Conservation (phyloP, 2,888 invertebrate species). For the Protophormia terraenovae region DNA sequence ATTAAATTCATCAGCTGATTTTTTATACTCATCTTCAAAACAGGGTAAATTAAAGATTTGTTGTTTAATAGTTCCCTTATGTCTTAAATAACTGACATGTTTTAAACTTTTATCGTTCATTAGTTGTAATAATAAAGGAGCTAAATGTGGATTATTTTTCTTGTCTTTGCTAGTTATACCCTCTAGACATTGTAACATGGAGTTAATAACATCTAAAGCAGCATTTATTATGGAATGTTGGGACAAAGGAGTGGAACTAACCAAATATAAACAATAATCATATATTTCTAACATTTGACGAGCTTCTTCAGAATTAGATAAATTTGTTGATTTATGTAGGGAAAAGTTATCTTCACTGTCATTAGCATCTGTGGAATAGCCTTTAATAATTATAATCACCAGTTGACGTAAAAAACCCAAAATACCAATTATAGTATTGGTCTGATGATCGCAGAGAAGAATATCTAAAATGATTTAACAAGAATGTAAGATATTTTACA, state of each 20-base stretch:
- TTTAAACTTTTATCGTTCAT: slow-evolving; percentile 71
- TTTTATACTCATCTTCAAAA: slow-evolving; percentile 73
- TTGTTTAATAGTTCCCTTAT: slow-evolving; percentile 81
- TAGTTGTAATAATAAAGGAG: slow-evolving; percentile 49
- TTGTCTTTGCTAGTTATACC: slow-evolving; percentile 66
- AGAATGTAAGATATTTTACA: too few species aligned
- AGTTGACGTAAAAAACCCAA: slow-evolving; percentile 86
- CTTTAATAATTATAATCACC: slow-evolving; percentile 83
- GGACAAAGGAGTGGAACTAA: slow-evolving; percentile 85
- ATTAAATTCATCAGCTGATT: slow-evolving; percentile 61
- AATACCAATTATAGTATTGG: slow-evolving; percentile 84
- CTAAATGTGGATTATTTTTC: slow-evolving; percentile 53
- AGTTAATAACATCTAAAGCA: slow-evolving; percentile 86
- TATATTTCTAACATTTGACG: slow-evolving; percentile 85
- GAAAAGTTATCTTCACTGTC: slow-evolving; percentile 69
- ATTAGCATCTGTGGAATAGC: slow-evolving; percentile 72
- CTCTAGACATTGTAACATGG: slow-evolving; percentile 78
- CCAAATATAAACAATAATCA: slow-evolving; percentile 88
- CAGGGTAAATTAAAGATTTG: slow-evolving; percentile 81
- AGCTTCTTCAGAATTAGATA: slow-evolving; percentile 70
- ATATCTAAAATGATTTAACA: slow-evolving; percentile 77
- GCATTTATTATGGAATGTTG: slow-evolving; percentile 95
- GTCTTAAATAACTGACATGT: slow-evolving; percentile 80
- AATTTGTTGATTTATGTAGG: slow-evolving; percentile 50
- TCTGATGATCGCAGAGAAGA: slow-evolving; percentile 79